Evolutionary conservation across 2,888 invertebrate species (phyloP).

Genomic region (Odontocerum albicorne): DNA sequence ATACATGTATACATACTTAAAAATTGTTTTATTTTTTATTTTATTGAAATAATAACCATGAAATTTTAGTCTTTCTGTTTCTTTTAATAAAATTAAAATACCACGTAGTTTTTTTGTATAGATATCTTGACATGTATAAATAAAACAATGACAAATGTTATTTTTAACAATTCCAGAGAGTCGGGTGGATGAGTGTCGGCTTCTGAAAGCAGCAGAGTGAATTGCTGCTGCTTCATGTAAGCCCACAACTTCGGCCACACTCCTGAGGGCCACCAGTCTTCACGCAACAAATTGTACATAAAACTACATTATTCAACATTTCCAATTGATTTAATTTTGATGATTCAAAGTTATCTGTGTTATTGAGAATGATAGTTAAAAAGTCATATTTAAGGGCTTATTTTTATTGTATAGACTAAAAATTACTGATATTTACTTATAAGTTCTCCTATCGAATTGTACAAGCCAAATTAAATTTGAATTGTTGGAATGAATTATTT

Average conservation of each 20-base stretch:
- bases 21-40: too few relatives aligned
- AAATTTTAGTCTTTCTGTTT: too few relatives aligned
- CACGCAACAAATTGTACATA: constrained; percentile 7
- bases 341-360: constrained; percentile 5
- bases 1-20: too few relatives aligned
- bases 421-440: not conserved
- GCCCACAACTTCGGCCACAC: constrained; percentile 10
- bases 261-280: not conserved
- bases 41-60: too few relatives aligned
- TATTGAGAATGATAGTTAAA: constrained; percentile 22
- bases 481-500: constrained; percentile 13
- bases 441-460: constrained; percentile 6
- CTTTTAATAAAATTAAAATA: too few relatives aligned
- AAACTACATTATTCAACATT: constrained; percentile 10
- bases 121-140: too few relatives aligned
- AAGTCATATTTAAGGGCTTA: constrained; percentile 22
- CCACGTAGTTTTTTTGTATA: too few relatives aligned
- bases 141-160: not conserved
- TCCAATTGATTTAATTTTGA: constrained; percentile 10
- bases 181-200: constrained; percentile 18
- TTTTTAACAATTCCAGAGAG: constrained; percentile 8
- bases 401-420: constrained; percentile 24
- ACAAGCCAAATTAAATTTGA: constrained; percentile 21
- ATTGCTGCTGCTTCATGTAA: constrained; percentile 20
- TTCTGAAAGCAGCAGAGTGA: constrained; percentile 9